A percentile compares a stretch with the other conserved stretches of the same genome.
Conservation (phyloP, 2,113 vertebrate species). For the Kryptolebias marmoratus region DNA sequence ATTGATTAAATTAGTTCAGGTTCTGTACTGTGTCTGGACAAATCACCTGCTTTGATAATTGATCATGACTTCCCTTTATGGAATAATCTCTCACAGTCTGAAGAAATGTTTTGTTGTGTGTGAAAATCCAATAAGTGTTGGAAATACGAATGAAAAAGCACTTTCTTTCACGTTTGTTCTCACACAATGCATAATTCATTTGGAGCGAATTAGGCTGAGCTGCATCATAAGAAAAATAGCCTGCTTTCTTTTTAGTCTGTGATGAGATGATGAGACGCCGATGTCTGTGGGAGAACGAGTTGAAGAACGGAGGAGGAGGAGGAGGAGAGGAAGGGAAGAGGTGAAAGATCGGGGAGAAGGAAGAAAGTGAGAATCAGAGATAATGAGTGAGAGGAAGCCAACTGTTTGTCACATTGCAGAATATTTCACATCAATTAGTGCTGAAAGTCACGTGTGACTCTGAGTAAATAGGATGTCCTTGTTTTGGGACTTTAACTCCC, state of each 20-base stretch:
- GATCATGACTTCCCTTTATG: slow-evolving; percentile 8
- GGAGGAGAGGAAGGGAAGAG: slow-evolving; percentile 42
- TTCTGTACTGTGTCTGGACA: background rate
- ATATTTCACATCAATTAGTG: slow-evolving; percentile 68
- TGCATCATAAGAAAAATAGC: slow-evolving; percentile 28
- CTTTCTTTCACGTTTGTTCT: slow-evolving; percentile 38
- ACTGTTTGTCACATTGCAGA: slow-evolving; percentile 51
- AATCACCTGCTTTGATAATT: background rate
- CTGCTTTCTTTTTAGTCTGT: slow-evolving; percentile 45
- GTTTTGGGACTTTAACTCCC: slow-evolving; percentile 49
- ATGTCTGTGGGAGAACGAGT: slow-evolving; percentile 32
- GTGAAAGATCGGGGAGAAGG: slow-evolving; percentile 50
- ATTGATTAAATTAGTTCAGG: background rate
- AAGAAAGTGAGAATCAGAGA: slow-evolving; percentile 56
- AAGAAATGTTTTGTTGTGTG: background rate
- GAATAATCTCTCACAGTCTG: slow-evolving; percentile 1
- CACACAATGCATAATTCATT: slow-evolving; percentile 69
- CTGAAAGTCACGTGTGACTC: slow-evolving; percentile 58
- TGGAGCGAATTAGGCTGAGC: slow-evolving; percentile 46
- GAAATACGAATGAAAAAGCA: slow-evolving; percentile 49
- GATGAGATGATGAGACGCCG: slow-evolving; percentile 36
- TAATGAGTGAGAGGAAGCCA: slow-evolving; percentile 59
- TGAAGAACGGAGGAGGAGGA: slow-evolving; percentile 41
- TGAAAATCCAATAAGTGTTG: slow-evolving; percentile 21
- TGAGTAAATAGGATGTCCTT: slow-evolving; percentile 67